Conservation (phyloP, 2,113 vertebrate species). For the Speoplatyrhinus poulsoni region DNA sequence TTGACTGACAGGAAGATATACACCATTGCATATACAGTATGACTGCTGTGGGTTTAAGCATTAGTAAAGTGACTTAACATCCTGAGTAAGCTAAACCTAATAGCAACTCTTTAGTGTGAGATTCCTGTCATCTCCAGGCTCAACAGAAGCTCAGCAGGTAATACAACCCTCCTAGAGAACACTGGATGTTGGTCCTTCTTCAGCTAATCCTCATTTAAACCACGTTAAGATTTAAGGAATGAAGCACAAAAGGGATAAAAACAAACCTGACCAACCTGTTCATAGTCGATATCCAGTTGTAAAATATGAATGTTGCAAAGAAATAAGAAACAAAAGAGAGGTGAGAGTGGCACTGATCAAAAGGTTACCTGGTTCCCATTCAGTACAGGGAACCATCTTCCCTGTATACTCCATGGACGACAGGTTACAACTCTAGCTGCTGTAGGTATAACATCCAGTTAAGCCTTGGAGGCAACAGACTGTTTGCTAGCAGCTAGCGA, state of each 20-base stretch:
- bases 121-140: not conserved
- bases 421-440: slow-evolving; percentile 6
- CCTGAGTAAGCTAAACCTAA: slow-evolving; percentile 24
- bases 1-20: too few species aligned
- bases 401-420: not conserved
- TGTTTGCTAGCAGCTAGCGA: not conserved
- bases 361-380: too few species aligned
- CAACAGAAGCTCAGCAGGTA: not conserved
- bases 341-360: too few species aligned
- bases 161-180: slow-evolving; percentile 10
- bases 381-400: not conserved
- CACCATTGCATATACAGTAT: not conserved
- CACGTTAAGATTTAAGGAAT: slow-evolving; percentile 24
- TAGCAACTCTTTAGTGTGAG: slow-evolving; percentile 13
- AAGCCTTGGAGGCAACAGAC: slow-evolving; percentile 14
- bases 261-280: not conserved
- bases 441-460: not conserved
- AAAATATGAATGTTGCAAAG: slow-evolving; percentile 5
- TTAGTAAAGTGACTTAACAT: slow-evolving; percentile 52
- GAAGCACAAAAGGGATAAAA: slow-evolving; percentile 19
- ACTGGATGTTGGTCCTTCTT: slow-evolving; percentile 34
- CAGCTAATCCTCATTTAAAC: not conserved
- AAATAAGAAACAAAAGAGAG: not conserved
- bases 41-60: slow-evolving; percentile 8
- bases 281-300: slow-evolving; percentile 16